A percentile compares a stretch with the other conserved stretches of the same genome.
Evolutionary conservation across 64 coral and sea anemone genomes (phyloP).

Genomic region (Actinia tenebrosa): DNA sequence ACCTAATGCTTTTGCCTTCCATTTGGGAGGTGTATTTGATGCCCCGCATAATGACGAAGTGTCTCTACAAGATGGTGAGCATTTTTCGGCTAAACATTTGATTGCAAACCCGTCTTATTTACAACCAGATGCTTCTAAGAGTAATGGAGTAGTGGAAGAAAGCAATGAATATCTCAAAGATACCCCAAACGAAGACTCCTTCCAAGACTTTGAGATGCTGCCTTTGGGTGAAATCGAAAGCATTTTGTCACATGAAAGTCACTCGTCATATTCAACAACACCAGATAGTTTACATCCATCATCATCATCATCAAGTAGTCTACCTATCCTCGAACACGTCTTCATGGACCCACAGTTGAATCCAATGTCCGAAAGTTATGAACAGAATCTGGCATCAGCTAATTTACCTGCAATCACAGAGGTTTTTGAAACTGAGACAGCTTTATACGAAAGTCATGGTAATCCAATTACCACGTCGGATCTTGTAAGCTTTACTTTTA

Average conservation of each 20-base stretch:
- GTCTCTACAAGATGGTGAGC: background rate
- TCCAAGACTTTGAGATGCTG: background rate
- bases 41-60: background rate
- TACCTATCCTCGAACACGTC: background rate
- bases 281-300: background rate
- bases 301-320: background rate
- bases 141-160: background rate
- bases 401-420: background rate
- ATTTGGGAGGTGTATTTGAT: background rate
- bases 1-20: background rate
- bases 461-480: background rate
- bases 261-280: background rate
- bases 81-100: background rate
- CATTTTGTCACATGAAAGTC: background rate
- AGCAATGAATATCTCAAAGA: background rate
- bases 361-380: background rate
- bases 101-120: background rate
- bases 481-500: background rate
- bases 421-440: background rate
- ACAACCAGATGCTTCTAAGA: background rate
- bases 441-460: background rate
- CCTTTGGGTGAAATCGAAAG: slow-evolving; percentile 2
- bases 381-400: background rate
- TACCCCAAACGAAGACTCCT: background rate
- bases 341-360: background rate